Base-by-base conservation (phyloP, 2,888 invertebrate species). In the Euplexia lucipara region DNA sequence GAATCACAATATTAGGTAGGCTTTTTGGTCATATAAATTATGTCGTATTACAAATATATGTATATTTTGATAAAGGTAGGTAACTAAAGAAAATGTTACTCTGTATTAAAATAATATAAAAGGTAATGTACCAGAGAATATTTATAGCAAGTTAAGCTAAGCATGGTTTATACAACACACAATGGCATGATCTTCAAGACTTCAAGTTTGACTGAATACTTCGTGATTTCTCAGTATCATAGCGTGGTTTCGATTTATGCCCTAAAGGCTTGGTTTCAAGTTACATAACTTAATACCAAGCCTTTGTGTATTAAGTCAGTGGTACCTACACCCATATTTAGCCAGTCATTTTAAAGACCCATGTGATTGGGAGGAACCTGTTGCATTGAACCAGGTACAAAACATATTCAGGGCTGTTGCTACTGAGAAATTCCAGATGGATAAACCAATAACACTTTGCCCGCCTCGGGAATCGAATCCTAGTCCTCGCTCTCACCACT, bases 1-100 rank as follows among this genome's bases (percentile, higher is more conserved):
- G 75, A 82, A 81, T 83, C 83, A 84, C 83, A 83, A 79, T 84
- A 64, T 72, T 42, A 60, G 72, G 63, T 72, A 77, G 77, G 80
- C 79, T 63, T 61, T 48, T 76, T 76, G 79, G 79, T 79, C 70
- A 44, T 74, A 54, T 45, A 52, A 47, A 64, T 64, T 60, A 78
- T 63, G 49, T 48, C n/a, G n/a, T 56, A 58, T 49, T 64, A 62
- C 20, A 67, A 67, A 64, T 61, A 79, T 49, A 64, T 61, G 75
- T 49, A 70, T 59, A 70, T 77, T 59, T 57, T 42, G 47, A 12
- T 48, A n/a, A 32, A 44, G 39, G 26, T 35, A 44, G 39, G 26
- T 26, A 26, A 26, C 26, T 5, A 26, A 2, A 44, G 53, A 44
- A 67, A 75, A 20, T 42, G 9, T 59, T 57, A n/a, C 9, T 47